Base-by-base conservation (phyloP, 2,797 vertebrate species). In the Salarias fasciatus region DNA sequence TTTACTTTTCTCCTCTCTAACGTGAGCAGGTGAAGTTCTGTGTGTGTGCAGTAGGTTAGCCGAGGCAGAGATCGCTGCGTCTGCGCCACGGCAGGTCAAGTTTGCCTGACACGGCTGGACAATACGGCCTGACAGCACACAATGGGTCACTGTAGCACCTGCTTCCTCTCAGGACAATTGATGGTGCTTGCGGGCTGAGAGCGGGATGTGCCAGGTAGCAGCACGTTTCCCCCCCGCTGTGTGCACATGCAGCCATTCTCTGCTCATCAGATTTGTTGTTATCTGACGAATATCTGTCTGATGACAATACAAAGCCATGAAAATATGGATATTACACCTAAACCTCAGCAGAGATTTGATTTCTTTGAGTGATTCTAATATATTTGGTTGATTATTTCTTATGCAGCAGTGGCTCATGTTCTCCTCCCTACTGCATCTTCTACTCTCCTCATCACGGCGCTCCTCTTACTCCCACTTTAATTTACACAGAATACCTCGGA, bases 151-250 rank as follows among this genome's bases (percentile, higher is more conserved):
- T 35, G 33, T 6, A 59, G 63, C 88, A 88, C 73, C 83, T 88
- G 88, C 65, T 87, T 89, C 86, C 86, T 88, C 75, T 57, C 38
- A 28, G 15, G 51, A 85, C 79, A 81, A 79, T 68, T 60, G 50
- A 67, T 36, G 18, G 45, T n/a, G 14, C 11, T 48, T 30, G 9
- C 3, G 10, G 28, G 12, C 14, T 55, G 18, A 18, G 24, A 28
- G 46, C 11, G 41, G 53, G 35, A 71, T 28, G 15, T 48, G 38
- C 6, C 41, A 45, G 43, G 28, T 53, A 11, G n/a, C 12, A 49
- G 57, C 31, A 47, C 61, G 53, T 36, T 51, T 10, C 37, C 60
- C 24, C 50, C 11, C 9, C 35, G 33, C 6, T 35, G 33, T 35
- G 6, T 9, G 33, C 33, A 35, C 33, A 35, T 35, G 6, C 6